A percentile compares a stretch with the other conserved stretches of the same genome.
phyloP scores from a whole-genome alignment of 1,140 invertebrate species.

The Philopotamus ludificatus region DNA sequence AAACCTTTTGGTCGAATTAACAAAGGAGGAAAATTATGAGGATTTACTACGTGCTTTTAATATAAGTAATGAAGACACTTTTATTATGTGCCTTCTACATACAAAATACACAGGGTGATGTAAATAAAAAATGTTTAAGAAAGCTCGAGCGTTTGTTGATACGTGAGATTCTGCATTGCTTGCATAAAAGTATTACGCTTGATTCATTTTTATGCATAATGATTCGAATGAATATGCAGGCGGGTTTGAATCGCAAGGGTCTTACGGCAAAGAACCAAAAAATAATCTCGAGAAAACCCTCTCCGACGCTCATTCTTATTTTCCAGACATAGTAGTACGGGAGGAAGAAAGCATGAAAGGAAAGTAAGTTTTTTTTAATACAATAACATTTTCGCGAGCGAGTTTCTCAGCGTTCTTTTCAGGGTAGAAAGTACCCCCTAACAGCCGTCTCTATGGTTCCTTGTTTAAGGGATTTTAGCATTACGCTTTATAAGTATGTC shows the following conservation, averaged over 20 bases:
- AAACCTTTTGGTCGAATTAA: not conserved
- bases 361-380: constrained; percentile 32
- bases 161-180: too few species aligned
- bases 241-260: constrained; percentile 14
- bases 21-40: too few species aligned
- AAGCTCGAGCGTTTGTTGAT: too few species aligned
- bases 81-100: too few species aligned
- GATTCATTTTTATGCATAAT: not conserved
- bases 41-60: too few species aligned
- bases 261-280: constrained; percentile 29
- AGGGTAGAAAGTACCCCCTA: too few species aligned
- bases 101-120: too few species aligned
- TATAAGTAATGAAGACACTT: too few species aligned
- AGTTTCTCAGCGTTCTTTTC: too few species aligned
- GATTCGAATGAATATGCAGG: not conserved
- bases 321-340: constrained; percentile 19
- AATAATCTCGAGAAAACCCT: constrained; percentile 31
- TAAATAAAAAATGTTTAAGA: too few species aligned
- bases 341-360: constrained; percentile 16
- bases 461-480: constrained; percentile 31
- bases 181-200: too few species aligned
- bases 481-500: too few species aligned
- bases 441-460: constrained; percentile 21
- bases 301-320: constrained; percentile 32
- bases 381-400: constrained; percentile 29